phyloP scores from a whole-genome alignment of 2,113 vertebrate species.

The Smithornis capensis region DNA sequence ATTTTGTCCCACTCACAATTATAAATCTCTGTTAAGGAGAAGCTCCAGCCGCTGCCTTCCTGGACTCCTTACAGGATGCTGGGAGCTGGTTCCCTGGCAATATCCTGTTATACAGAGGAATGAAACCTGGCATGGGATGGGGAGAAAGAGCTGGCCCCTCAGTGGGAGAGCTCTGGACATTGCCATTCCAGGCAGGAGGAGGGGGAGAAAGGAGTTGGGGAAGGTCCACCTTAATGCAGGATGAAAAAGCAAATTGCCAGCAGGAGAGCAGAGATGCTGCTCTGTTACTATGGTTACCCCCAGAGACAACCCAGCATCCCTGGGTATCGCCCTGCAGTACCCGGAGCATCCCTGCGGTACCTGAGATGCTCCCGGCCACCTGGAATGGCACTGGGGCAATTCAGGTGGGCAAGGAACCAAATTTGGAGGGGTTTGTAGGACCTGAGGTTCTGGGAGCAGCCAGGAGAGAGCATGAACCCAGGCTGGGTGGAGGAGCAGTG shows the following conservation, averaged over 20 bases:
- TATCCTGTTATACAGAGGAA: fast-evolving
- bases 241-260: slow-evolving; percentile 52
- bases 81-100: neutral
- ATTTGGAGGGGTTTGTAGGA: neutral
- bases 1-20: slow-evolving; percentile 18
- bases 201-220: neutral
- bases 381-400: slow-evolving; percentile 65
- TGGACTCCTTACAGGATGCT: neutral
- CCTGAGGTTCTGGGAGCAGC: neutral
- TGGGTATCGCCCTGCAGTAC: slow-evolving; percentile 52
- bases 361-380: slow-evolving; percentile 52
- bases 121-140: neutral
- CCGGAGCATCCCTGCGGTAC: slow-evolving; percentile 61
- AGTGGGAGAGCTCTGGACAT: neutral
- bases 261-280: slow-evolving; percentile 69
- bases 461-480: neutral
- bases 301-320: slow-evolving; percentile 55
- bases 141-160: neutral
- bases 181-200: neutral
- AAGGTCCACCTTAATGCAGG: slow-evolving; percentile 55
- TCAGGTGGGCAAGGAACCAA: neutral
- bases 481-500: neutral
- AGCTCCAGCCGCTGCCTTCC: neutral
- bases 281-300: slow-evolving; percentile 72
- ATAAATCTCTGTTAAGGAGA: slow-evolving; percentile 39